Evolutionary conservation across 2,888 invertebrate species (phyloP), one percentile per base, ranked within the genome.

Genomic region (Apamea sordens): DNA sequence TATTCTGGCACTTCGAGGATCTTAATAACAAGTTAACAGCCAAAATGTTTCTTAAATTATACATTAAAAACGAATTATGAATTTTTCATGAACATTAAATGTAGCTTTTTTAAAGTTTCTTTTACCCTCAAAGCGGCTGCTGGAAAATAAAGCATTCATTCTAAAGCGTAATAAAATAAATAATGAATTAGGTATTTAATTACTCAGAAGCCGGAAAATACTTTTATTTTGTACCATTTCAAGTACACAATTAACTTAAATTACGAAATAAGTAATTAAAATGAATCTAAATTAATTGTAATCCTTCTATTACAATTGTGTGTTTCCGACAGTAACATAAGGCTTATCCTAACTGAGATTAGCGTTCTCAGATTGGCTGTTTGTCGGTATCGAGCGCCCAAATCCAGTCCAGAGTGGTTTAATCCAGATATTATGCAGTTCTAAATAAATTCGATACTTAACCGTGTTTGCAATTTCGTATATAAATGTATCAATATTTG

Each of bases 401-500:
- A 92, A 93, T 92, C 92, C 91, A 88, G 86, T 85, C 81, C 80
- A 86, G 83, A 88, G 86, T 85, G 89, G 90, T 89, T 93, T 90
- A 92, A 92, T 86, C 91, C 84, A 91, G 93, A 93, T 93, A 91
- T 7, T 92, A 91, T 92, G 91, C 92, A 92, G 92, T 92, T 92
- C 89, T 87, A 91, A 89, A 92, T 93, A 92, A 92, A 93, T 92
- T 91, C 84, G 67, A 85, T 75, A 77, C 72, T 79, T 79, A 85
- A 78, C 64, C 1, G 18, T 77, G 74, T 86, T 77, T 88, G 67
- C 53, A 70, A 87, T 87, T 87, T 74, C 18, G 47, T 69, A 36
- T 59, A 44, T 36, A 80, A 53, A 61, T 50, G 53, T 41, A 83
- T 86, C 63, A 64, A 73, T 32, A 32, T 73, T 67, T 47, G 73